phyloP scores from a whole-genome alignment of 2,888 invertebrate species.

The Heliconius aoede region DNA sequence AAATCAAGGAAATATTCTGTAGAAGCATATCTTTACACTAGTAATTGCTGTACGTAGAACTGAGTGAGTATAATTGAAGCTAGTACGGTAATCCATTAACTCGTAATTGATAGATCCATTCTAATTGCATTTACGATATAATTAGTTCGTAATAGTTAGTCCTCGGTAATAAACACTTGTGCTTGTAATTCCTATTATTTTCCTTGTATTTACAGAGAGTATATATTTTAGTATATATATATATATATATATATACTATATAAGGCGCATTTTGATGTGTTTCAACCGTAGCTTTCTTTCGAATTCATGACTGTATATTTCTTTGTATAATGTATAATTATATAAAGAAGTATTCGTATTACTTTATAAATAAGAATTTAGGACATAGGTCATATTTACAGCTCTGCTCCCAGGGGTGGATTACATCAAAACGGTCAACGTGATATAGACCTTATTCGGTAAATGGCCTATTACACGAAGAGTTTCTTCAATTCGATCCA shows the following conservation, averaged over 20 bases:
- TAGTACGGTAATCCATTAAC: slow-evolving; percentile 18
- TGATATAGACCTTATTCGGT: too few relatives aligned
- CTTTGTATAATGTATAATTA: background rate
- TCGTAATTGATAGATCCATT: slow-evolving; percentile 15
- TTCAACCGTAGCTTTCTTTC: too few relatives aligned
- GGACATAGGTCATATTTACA: background rate
- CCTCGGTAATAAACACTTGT: background rate
- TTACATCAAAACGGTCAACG: too few relatives aligned
- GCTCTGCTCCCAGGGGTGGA: too few relatives aligned
- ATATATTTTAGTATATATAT: too few relatives aligned
- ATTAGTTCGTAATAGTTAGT: slow-evolving; percentile 15
- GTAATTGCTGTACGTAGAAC: background rate
- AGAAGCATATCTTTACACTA: background rate
- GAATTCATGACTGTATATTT: too few relatives aligned
- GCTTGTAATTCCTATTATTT: background rate
- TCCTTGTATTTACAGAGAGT: too few relatives aligned
- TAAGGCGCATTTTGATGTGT: too few relatives aligned
- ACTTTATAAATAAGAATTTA: background rate
- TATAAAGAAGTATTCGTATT: background rate
- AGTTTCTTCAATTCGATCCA: background rate
- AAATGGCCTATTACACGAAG: too few relatives aligned
- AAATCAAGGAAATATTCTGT: background rate
- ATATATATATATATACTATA: too few relatives aligned
- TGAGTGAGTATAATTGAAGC: slow-evolving; percentile 5
- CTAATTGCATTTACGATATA: slow-evolving; percentile 24